Conservation (phyloP, 2,888 invertebrate species). For the Eilema sororculum region DNA sequence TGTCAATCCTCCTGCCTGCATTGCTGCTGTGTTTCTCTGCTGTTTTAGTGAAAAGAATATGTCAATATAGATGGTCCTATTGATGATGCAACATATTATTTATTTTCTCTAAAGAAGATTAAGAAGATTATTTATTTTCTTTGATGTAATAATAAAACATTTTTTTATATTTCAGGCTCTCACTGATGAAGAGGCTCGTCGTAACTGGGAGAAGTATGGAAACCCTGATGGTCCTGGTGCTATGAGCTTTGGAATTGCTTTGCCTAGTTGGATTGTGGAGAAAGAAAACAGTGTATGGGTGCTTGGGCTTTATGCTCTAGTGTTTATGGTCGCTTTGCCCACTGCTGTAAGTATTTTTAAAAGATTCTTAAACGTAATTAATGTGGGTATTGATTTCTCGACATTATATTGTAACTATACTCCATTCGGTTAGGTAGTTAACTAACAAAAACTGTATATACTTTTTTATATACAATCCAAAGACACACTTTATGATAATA, state of each 20-base stretch:
- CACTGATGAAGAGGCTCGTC: slow-evolving; percentile 98
- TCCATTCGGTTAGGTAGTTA: no score
- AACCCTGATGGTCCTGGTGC: slow-evolving; percentile 99
- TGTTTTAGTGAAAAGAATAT: no score
- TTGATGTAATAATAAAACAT: no score
- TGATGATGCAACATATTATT: no score
- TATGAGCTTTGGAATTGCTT: slow-evolving; percentile 99
- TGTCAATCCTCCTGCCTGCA: no score
- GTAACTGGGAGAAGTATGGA: slow-evolving; percentile 99
- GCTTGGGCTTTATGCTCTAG: slow-evolving; percentile 96
- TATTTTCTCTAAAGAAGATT: no score
- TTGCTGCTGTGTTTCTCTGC: no score
- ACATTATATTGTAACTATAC: not conserved
- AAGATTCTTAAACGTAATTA: not conserved
- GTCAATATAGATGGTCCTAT: no score
- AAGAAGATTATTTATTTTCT: not conserved
- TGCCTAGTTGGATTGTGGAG: slow-evolving; percentile 99
- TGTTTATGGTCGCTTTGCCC: slow-evolving; percentile 99
- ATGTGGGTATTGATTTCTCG: not conserved
- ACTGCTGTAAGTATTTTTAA: slow-evolving; percentile 88
- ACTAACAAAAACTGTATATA: no score
- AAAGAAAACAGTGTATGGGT: slow-evolving; percentile 99
- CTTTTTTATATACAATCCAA: no score
- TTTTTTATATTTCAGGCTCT: slow-evolving; percentile 88
- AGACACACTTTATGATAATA: no score